phyloP scores from a whole-genome alignment of 2,888 invertebrate genomes.

The Parnassius apollo region DNA sequence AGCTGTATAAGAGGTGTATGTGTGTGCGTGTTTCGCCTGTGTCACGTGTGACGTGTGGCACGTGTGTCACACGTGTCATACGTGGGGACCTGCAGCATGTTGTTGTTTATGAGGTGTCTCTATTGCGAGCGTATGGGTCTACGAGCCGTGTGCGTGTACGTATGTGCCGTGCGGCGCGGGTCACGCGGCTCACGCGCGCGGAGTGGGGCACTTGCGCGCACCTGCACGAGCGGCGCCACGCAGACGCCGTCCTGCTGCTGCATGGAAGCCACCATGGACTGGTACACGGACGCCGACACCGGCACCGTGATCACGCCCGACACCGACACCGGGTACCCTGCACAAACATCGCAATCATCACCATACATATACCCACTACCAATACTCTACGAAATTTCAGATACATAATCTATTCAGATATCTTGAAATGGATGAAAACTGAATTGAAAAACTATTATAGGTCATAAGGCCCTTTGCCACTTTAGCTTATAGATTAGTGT shows the following conservation, averaged over 20 bases:
- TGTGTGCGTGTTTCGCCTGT: background rate
- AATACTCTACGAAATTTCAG: too few species aligned
- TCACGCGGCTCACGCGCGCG: too few species aligned
- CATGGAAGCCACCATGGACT: slow-evolving; percentile 96
- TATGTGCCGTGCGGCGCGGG: too few species aligned
- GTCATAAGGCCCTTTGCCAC: too few species aligned
- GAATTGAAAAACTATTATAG: too few species aligned
- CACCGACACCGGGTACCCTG: slow-evolving; percentile 91
- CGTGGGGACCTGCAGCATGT: slow-evolving; percentile 45
- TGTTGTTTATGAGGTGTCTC: too few species aligned
- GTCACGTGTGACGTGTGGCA: background rate
- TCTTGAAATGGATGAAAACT: too few species aligned
- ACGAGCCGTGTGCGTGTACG: too few species aligned
- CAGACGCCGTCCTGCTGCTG: slow-evolving; percentile 92
- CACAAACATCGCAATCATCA: slow-evolving; percentile 93
- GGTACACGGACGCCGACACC: slow-evolving; percentile 96
- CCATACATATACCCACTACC: slow-evolving; percentile 57
- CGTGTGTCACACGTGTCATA: background rate
- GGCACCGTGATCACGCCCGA: slow-evolving; percentile 98
- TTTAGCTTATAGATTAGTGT: too few species aligned
- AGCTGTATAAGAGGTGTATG: too few species aligned
- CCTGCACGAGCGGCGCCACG: slow-evolving; percentile 91
- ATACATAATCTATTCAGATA: too few species aligned
- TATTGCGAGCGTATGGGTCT: too few species aligned
- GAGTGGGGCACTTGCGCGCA: background rate